These are phyloP conservation scores for Neelides folsomi DNA, from an alignment of 2,888 invertebrate species.

Conservation along the genomic window DNA sequence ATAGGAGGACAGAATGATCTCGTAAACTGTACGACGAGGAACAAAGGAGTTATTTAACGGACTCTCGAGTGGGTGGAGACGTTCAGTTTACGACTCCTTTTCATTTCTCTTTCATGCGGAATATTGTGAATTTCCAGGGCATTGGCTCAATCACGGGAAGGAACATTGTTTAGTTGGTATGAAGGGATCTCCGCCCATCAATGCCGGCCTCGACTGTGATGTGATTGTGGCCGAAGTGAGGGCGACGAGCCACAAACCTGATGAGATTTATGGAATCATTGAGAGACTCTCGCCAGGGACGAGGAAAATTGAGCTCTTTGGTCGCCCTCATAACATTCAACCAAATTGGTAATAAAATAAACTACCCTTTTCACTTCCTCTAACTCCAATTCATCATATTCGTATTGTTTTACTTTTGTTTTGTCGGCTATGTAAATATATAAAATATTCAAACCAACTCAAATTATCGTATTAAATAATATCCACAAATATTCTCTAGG, in stretches of 20 bases:
- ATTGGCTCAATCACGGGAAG: conserved; percentile 98
- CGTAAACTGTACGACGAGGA: background rate
- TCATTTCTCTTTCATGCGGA: background rate
- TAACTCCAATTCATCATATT: background rate
- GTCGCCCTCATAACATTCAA: conserved; percentile 91
- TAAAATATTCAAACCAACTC: no score
- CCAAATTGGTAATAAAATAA: conserved; percentile 69
- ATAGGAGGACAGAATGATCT: background rate
- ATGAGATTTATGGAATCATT: conserved; percentile 96
- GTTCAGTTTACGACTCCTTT: background rate
- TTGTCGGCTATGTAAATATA: no score
- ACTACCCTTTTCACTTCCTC: background rate
- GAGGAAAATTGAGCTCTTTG: conserved; percentile 91
- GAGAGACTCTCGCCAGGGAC: conserved; percentile 93
- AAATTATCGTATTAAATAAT: no score
- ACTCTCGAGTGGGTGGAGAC: background rate
- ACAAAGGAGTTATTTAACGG: background rate
- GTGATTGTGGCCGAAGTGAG: conserved; percentile 96
- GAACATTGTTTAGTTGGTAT: conserved; percentile 94
- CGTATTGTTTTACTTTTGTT: background rate
- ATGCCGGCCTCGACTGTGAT: conserved; percentile 89
- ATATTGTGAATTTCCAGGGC: conserved; percentile 41
- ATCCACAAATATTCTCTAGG: no score
- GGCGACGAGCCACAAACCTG: conserved; percentile 95
- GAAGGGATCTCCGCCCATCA: conserved; percentile 85